A percentile compares a stretch with the other conserved stretches of the same genome.
Conservation (phyloP, 1,140 invertebrate species). For the Bactericera cockerelli region DNA sequence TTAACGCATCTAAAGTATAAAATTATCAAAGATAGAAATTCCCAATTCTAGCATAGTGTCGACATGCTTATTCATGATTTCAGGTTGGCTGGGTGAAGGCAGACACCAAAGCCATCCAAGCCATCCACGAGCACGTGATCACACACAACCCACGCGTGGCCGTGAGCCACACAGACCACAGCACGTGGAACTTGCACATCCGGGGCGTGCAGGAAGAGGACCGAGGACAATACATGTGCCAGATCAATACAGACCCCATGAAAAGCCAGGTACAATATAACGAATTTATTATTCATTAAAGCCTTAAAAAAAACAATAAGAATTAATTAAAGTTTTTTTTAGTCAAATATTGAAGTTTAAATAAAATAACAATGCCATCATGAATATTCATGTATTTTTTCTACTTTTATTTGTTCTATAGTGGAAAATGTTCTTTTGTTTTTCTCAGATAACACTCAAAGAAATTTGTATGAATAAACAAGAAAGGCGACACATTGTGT, state of each 20-base stretch:
- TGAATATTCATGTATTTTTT: too few species aligned
- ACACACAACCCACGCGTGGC: conserved; percentile 72
- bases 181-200: conserved; percentile 77
- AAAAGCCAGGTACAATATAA: conserved; percentile 55
- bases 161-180: conserved; percentile 70
- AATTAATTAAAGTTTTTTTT: background rate
- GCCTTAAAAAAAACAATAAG: background rate
- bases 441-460: too few species aligned
- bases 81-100: conserved; percentile 87
- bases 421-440: too few species aligned
- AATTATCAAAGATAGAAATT: background rate
- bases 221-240: conserved; percentile 79
- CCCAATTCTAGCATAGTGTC: too few species aligned
- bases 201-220: conserved; percentile 65
- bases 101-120: conserved; percentile 78
- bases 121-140: conserved; percentile 83
- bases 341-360: background rate
- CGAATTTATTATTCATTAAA: too few species aligned
- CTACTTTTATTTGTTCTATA: too few species aligned
- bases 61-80: too few species aligned
- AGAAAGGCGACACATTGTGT: too few species aligned
- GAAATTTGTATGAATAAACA: too few species aligned
- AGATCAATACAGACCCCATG: conserved; percentile 88
- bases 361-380: too few species aligned
- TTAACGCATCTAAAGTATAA: too few species aligned